Evolutionary conservation across 2,113 vertebrate species (phyloP), one percentile per base, ranked within the genome.

Genomic region (Plotosus lineatus): DNA sequence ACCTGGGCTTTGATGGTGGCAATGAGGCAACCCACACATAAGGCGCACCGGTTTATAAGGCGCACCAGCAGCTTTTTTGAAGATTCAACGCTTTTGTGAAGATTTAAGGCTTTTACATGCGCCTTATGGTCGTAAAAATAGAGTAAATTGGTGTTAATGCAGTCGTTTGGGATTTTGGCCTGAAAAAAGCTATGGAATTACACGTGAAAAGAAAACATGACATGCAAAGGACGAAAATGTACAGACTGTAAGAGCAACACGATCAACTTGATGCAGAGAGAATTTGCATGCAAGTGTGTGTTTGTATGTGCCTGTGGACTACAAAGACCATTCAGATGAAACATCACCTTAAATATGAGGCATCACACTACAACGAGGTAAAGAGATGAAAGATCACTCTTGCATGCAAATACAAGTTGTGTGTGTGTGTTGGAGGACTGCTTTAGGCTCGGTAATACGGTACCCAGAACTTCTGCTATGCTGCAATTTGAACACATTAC

Each of bases 71-170:
- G n/a, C n/a, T n/a, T n/a, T n/a, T n/a, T n/a, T n/a, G n/a, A n/a
- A n/a, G n/a, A n/a, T n/a, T n/a, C n/a, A n/a, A n/a, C n/a, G n/a
- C n/a, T n/a, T n/a, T n/a, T n/a, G n/a, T n/a, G n/a, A n/a, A n/a
- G n/a, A n/a, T n/a, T n/a, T n/a, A n/a, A n/a, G n/a, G n/a, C n/a
- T n/a, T n/a, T n/a, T n/a, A n/a, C n/a, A n/a, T n/a, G n/a, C n/a
- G n/a, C n/a, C n/a, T n/a, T n/a, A n/a, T n/a, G n/a, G n/a, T n/a
- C n/a, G n/a, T 73, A 63, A 73, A 84, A 50, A n/a, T 55, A n/a
- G 6, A 48, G 82, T 36, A 79, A 74, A 78, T 31, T 9, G 1
- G 60, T 63, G 40, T 79, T 77, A 50, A 68, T 74, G n/a, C 1
- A 77, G 68, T 51, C 23, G 40, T 14, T 42, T 31, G 26, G 55